Conservation (phyloP, 2,797 vertebrate species). For the Pterois miles region DNA sequence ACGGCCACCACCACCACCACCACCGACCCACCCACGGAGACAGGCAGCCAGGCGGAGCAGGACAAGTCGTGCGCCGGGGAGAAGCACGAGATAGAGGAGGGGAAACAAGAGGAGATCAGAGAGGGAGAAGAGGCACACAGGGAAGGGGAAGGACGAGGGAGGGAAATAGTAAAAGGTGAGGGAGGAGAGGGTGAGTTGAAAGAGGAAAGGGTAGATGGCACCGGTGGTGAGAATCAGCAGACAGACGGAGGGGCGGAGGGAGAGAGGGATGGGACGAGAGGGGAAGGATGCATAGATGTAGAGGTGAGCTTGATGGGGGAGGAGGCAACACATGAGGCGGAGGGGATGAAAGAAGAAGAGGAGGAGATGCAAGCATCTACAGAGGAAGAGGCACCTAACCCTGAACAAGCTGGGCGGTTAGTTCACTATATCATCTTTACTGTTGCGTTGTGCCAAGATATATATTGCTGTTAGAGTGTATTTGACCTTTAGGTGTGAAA, state of each 20-base stretch:
- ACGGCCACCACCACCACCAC: background rate
- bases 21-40: slow-evolving; percentile 26
- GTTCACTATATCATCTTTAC: slow-evolving; percentile 30
- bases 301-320: slow-evolving; percentile 49
- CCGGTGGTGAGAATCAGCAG: slow-evolving; percentile 12
- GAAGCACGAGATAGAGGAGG: slow-evolving; percentile 43
- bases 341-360: slow-evolving; percentile 53
- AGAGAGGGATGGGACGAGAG: slow-evolving; percentile 31
- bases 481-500: slow-evolving; percentile 12
- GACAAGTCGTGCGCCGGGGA: slow-evolving; percentile 27
- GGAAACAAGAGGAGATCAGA: slow-evolving; percentile 34
- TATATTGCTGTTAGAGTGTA: background rate
- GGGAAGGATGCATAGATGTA: slow-evolving; percentile 38
- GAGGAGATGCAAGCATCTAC: slow-evolving; percentile 37
- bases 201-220: slow-evolving; percentile 38
- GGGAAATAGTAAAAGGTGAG: slow-evolving; percentile 30
- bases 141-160: slow-evolving; percentile 45
- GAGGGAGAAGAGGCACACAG: slow-evolving; percentile 40
- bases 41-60: slow-evolving; percentile 39
- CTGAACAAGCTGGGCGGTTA: slow-evolving; percentile 61
- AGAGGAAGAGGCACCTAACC: slow-evolving; percentile 48
- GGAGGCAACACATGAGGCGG: slow-evolving; percentile 40
- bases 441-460: background rate
- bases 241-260: slow-evolving; percentile 47
- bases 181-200: slow-evolving; percentile 49